Base-by-base conservation (phyloP, 2,888 invertebrate species). In the Cerastis leucographa region DNA sequence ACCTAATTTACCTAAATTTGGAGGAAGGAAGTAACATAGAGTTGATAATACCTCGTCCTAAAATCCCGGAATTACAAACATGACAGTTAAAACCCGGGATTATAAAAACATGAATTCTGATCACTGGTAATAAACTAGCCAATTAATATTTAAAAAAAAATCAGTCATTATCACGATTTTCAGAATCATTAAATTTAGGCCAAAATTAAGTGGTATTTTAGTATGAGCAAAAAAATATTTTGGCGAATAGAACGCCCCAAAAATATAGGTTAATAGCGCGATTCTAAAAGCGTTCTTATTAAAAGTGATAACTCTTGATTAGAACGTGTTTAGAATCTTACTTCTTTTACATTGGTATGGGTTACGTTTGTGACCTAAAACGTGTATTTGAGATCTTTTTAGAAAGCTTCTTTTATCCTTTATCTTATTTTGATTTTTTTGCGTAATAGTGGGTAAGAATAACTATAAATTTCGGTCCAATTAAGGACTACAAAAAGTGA, bases 381-480 rank as follows among this genome's bases (percentile, higher is more conserved):
- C 42, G 0, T 22, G 17, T 14, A 42, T 25, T 14, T 49, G 69
- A 72, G 81, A 71, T 81, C 71, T 54, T 80, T 11, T 59, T 62
- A 46, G 11, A 54, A 61, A 35, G 25, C 42, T 14, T 8, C 51
- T 12, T 35, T 51, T 6, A 17, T 35, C 4, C 14, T 14, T 14
- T 56, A 22, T 51, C 14, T 46, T 46, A 4, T 54, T 5, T 46
- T 11, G 22, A 0, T 35, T 40, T 19, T 42, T 73, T 40, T 42
- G 7, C 29, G 25, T 29, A 8, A 1, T 5, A 40, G 2, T 40
- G 19, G 7, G 35, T 25, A 49, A 49, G 14, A 19, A 54, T 42
- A 42, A 17, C 22, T n/a, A 6, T 22, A 29, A 42, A 22, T 6
- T 22, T 42, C n/a, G 29, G n/a, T 56, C 29, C 12, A 22, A 7